A percentile compares a stretch with the other conserved stretches of the same genome.
Evolutionary conservation across 2,113 vertebrate species (phyloP).

Genomic region (Notothenia rossii): DNA sequence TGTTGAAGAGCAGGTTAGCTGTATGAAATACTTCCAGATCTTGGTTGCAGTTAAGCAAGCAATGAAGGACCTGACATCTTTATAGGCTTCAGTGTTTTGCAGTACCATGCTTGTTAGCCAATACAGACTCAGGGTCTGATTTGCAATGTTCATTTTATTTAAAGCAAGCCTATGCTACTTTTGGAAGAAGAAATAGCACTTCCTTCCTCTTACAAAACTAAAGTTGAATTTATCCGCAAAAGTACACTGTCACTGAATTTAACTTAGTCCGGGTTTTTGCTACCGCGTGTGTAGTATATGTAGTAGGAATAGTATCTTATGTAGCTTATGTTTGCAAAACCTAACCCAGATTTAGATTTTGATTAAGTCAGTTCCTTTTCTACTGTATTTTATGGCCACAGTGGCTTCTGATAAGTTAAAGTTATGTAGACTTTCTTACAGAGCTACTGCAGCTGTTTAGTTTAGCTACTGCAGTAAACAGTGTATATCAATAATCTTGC

Average conservation of each 20-base stretch:
- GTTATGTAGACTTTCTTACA: background rate
- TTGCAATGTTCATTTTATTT: background rate
- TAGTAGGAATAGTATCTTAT: too few species aligned
- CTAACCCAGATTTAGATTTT: too few species aligned
- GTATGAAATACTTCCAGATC: background rate
- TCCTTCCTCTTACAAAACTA: background rate
- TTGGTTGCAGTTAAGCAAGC: background rate
- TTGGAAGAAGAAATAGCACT: too few species aligned
- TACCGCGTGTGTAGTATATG: too few species aligned
- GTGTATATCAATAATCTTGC: too few species aligned
- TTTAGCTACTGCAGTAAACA: background rate
- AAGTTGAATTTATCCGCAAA: background rate
- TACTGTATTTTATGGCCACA: background rate
- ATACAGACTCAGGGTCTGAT: background rate
- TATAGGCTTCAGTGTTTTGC: conserved; percentile 3
- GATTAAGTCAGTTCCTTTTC: background rate
- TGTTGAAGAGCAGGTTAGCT: conserved; percentile 11
- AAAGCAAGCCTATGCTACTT: background rate
- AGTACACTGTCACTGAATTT: too few species aligned
- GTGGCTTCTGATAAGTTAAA: background rate
- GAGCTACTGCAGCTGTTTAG: background rate
- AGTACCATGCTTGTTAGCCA: background rate
- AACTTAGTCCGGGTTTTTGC: too few species aligned
- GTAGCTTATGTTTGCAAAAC: too few species aligned
- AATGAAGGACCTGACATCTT: conserved; percentile 1